Base-by-base conservation (phyloP, 2,113 vertebrate genomes). In the Nothobranchius kuhntae region DNA sequence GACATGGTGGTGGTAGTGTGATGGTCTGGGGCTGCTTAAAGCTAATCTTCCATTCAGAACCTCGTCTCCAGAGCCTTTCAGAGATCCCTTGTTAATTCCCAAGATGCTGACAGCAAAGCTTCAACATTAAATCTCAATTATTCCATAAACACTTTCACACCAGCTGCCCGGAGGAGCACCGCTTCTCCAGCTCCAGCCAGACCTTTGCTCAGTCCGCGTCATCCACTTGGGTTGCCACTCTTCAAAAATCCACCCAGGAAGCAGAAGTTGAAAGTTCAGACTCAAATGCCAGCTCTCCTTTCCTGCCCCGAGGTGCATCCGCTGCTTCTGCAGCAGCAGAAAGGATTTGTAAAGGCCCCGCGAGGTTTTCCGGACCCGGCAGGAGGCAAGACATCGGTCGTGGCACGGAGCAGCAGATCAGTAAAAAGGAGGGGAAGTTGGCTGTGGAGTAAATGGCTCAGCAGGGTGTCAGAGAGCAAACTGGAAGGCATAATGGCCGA, bases 361-460 rank as follows among this genome's bases (percentile, higher is more conserved):
- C 48, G 54, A 74, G 58, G 48, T 45, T 60, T 71, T 75, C 53
- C 5, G 5, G 50, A 53, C 14, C 60, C 54, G 55, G 30, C 12
- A 40, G 6, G 73, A 78, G 59, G 62, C 61, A 24, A 36, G 60
- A 63, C 56, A 57, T 68, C 13, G 3, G 35, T 65, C 47, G 61
- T 68, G 77, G 54, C 66, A 50, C 2, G 55, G 51, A 74, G 53
- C 65, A 75, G 51, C 53, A 78, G 60, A 82, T 66, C 76, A 65
- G 77, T 68, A 55, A 73, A 77, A 40, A 12, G 7, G 65, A 72
- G 47, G 53, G 47, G 68, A 81, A 65, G 82, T 59, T 63, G 69
- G 61, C 71, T 76, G 68, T 71, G 71, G 58, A 58, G 76, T 71
- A 81, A 84, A 87, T 81, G 69, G 63, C 85, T 70, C 73, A 45